These are phyloP conservation scores for Euphonia xanthogaster DNA, from an alignment of 2,797 vertebrate species.

Conservation along the genomic window DNA sequence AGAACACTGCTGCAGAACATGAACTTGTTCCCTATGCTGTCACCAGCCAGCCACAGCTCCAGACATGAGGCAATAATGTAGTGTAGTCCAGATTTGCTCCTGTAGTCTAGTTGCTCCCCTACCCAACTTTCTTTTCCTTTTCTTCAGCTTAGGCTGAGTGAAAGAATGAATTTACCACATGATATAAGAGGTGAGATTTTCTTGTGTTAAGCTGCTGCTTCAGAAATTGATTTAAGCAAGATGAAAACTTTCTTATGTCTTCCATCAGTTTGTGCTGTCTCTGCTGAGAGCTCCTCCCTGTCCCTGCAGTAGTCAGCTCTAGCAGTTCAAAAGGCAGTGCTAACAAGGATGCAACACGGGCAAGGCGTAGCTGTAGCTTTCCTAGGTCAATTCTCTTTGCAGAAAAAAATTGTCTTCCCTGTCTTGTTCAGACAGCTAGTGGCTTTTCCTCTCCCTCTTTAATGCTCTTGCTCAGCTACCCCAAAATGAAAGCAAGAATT, in stretches of 20 bases:
- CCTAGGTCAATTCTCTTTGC: neutral
- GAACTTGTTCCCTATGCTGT: neutral
- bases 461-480: neutral
- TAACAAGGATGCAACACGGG: neutral
- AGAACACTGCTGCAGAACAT: neutral
- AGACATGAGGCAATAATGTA: neutral
- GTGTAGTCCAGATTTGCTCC: neutral
- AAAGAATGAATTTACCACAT: neutral
- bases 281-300: neutral
- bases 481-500: neutral
- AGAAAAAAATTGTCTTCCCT: neutral
- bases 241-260: neutral
- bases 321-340: neutral
- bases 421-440: neutral
- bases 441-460: neutral
- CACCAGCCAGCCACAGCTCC: neutral
- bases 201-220: neutral
- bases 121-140: neutral
- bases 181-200: neutral
- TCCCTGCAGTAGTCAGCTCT: neutral
- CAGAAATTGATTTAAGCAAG: neutral
- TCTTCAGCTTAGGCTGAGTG: neutral
- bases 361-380: neutral
- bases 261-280: neutral
- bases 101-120: neutral